Conservation (phyloP, 2,888 invertebrate species). For the Pardosa pseudoannulata region DNA sequence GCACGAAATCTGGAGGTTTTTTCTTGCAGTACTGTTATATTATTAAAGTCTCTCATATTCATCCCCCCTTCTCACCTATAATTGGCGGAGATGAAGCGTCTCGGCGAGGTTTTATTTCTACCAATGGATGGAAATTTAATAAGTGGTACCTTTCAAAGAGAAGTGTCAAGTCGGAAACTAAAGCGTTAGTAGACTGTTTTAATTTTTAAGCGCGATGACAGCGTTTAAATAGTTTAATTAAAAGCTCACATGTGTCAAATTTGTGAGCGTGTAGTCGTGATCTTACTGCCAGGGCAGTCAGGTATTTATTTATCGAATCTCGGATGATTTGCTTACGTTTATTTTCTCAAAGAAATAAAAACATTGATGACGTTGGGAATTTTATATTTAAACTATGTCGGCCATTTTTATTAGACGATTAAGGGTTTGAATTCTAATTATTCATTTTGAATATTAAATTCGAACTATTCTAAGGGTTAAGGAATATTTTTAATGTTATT, state of each 20-base stretch:
- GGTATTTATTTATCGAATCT: too few relatives aligned
- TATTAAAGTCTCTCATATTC: not conserved
- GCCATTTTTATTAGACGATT: too few relatives aligned
- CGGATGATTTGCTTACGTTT: too few relatives aligned
- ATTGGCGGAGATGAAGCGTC: not conserved
- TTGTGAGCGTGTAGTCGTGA: too few relatives aligned
- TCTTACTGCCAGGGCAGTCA: too few relatives aligned
- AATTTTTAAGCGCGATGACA: not conserved
- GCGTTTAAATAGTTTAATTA: constrained; percentile 1
- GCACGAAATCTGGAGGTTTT: not conserved
- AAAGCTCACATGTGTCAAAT: not conserved
- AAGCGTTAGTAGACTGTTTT: not conserved
- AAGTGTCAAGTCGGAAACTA: not conserved
- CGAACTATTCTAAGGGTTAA: too few relatives aligned
- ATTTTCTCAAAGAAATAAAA: too few relatives aligned
- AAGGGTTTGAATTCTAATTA: too few relatives aligned
- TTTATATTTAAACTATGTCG: too few relatives aligned
- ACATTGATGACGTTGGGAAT: too few relatives aligned
- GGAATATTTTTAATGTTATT: too few relatives aligned
- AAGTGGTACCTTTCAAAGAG: not conserved
- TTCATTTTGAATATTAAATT: too few relatives aligned
- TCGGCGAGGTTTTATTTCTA: not conserved
- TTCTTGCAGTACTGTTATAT: not conserved
- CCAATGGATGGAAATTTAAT: not conserved
- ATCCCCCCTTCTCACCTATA: not conserved